phyloP scores from a whole-genome alignment of 1,140 invertebrate genomes.

The Propsilocerus akamusi region DNA sequence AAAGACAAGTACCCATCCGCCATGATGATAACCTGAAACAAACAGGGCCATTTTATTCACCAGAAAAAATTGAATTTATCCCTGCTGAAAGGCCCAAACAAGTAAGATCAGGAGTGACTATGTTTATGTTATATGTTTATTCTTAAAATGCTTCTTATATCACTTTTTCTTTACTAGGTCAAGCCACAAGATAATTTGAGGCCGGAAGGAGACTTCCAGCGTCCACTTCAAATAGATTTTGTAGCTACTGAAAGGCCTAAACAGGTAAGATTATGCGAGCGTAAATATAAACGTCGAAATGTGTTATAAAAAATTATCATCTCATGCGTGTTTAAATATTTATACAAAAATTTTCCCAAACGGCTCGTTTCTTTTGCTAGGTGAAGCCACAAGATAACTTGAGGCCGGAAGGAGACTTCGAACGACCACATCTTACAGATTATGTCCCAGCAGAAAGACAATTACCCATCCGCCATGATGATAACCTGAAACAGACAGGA shows the following conservation, averaged over 20 bases:
- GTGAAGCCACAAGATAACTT: constrained; percentile 34
- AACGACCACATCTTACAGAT: constrained; percentile 24
- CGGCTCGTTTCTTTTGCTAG: too few species aligned
- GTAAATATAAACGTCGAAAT: too few species aligned
- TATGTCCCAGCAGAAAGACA: constrained; percentile 28
- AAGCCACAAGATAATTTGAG: constrained; percentile 8
- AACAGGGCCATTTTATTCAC: constrained; percentile 39
- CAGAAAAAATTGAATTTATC: constrained; percentile 8
- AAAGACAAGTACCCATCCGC: constrained; percentile 31
- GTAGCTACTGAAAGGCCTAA: constrained; percentile 25
- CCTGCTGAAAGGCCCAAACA: not conserved
- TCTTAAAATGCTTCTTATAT: too few species aligned
- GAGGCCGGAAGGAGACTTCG: constrained; percentile 35
- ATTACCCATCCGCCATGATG: constrained; percentile 31
- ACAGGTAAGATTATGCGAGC: too few species aligned
- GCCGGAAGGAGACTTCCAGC: constrained; percentile 21
- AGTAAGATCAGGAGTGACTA: not conserved
- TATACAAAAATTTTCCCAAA: too few species aligned
- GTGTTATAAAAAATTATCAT: too few species aligned
- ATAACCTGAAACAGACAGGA: constrained; percentile 41
- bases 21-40: constrained; percentile 38
- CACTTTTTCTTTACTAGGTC: constrained; percentile 20
- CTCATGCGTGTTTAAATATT: too few species aligned
- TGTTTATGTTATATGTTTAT: too few species aligned
- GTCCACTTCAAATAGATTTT: constrained; percentile 25